Percentiles rank a stretch among this genome's conserved stretches.
Conservation (phyloP, 2,888 invertebrate species). For the Cepaea hortensis region DNA sequence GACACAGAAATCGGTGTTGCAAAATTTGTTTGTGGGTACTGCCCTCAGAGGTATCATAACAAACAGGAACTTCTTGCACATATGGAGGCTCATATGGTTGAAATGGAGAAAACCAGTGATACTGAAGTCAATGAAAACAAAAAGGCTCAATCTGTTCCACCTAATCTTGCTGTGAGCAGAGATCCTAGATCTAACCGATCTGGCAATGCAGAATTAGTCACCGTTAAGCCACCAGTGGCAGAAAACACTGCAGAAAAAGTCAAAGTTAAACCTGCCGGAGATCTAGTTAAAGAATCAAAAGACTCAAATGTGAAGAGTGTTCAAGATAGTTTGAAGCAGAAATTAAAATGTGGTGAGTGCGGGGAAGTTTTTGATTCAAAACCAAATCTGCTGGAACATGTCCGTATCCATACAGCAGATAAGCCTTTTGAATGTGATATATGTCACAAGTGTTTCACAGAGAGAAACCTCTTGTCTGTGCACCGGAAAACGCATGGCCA, state of each 20-base stretch:
- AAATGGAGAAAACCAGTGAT: conserved; percentile 43
- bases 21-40: conserved; percentile 48
- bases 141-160: background rate
- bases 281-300: background rate
- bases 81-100: conserved; percentile 46
- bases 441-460: conserved; percentile 47
- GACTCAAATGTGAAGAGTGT: conserved; percentile 5
- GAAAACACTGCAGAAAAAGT: background rate
- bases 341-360: conserved; percentile 48
- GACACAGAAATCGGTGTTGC: conserved; percentile 21
- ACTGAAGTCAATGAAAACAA: conserved; percentile 8
- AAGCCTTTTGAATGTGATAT: conserved; percentile 50
- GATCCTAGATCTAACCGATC: conserved; percentile 16
- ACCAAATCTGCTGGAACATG: conserved; percentile 44
- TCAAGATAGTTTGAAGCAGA: conserved; percentile 3
- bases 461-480: conserved; percentile 38
- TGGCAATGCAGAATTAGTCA: background rate
- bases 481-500: conserved; percentile 47
- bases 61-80: conserved; percentile 44
- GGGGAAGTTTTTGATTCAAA: conserved; percentile 41
- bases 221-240: background rate
- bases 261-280: background rate
- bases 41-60: conserved; percentile 46
- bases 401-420: conserved; percentile 44
- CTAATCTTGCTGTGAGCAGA: background rate